Conservation (phyloP, 2,888 invertebrate genomes). For the Apotomis capreana region DNA sequence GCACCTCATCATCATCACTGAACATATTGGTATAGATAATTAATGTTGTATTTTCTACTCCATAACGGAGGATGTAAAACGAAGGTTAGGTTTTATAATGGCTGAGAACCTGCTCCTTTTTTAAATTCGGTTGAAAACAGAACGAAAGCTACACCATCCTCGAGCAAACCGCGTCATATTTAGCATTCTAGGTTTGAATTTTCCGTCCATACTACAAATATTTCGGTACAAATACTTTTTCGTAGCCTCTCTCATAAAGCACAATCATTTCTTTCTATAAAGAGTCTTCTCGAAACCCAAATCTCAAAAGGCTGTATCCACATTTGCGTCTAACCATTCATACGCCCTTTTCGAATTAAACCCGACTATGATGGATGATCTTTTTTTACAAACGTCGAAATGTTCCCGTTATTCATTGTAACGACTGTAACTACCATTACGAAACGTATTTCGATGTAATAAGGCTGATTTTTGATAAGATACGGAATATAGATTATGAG, state of each 20-base stretch:
- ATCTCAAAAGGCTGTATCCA: neutral
- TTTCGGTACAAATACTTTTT: neutral
- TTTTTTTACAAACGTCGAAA: slow-evolving; percentile 23
- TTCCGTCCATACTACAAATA: no score
- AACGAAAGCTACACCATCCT: no score
- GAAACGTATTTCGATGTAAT: neutral
- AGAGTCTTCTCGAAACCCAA: neutral
- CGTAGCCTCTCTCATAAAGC: slow-evolving; percentile 1
- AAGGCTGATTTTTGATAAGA: neutral
- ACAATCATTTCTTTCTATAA: slow-evolving; percentile 7
- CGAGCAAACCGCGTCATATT: no score
- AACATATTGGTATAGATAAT: no score
- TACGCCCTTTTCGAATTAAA: neutral
- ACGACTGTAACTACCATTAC: neutral
- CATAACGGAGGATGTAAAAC: no score
- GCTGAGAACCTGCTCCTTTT: no score
- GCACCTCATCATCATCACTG: no score
- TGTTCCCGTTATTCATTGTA: slow-evolving; percentile 30
- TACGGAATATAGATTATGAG: slow-evolving; percentile 8
- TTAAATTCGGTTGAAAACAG: no score
- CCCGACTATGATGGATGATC: slow-evolving; percentile 14
- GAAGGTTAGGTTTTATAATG: no score
- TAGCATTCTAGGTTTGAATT: no score
- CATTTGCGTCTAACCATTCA: neutral
- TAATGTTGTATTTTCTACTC: no score